Conservation (phyloP, 2,797 vertebrate genomes). For the Helostoma temminkii region DNA sequence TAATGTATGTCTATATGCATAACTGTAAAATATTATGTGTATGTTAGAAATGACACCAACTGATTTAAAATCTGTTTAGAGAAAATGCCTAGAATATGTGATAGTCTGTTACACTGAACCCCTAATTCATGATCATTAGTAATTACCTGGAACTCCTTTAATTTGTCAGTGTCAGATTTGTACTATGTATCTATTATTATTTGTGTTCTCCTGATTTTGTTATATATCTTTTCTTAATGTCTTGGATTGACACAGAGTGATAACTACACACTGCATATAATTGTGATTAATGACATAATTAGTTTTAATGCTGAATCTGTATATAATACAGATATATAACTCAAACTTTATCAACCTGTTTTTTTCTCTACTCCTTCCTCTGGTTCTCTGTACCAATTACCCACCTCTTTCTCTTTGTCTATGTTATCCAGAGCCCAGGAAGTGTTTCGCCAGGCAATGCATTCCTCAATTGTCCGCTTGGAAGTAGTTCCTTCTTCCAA, state of each 20-base stretch:
- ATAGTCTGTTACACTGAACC: background rate
- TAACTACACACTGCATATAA: slow-evolving; percentile 15
- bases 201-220: slow-evolving; percentile 34
- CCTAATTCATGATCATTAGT: slow-evolving; percentile 27
- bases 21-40: no score
- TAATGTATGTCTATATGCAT: no score
- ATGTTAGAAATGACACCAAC: slow-evolving; percentile 12
- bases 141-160: slow-evolving; percentile 13
- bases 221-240: slow-evolving; percentile 24
- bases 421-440: slow-evolving; percentile 87
- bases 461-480: slow-evolving; percentile 84
- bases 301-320: slow-evolving; percentile 23
- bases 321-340: background rate
- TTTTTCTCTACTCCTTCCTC: background rate
- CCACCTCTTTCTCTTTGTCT: background rate
- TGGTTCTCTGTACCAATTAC: background rate
- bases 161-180: slow-evolving; percentile 36
- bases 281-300: slow-evolving; percentile 49
- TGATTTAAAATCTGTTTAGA: slow-evolving; percentile 23
- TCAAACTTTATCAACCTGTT: background rate
- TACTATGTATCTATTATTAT: slow-evolving; percentile 11
- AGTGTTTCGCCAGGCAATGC: slow-evolving; percentile 95
- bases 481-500: slow-evolving; percentile 88
- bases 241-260: slow-evolving; percentile 38
- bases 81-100: slow-evolving; percentile 14